Base-by-base conservation (phyloP, 2,113 vertebrate genomes). In the Rhizomys pruinosus region DNA sequence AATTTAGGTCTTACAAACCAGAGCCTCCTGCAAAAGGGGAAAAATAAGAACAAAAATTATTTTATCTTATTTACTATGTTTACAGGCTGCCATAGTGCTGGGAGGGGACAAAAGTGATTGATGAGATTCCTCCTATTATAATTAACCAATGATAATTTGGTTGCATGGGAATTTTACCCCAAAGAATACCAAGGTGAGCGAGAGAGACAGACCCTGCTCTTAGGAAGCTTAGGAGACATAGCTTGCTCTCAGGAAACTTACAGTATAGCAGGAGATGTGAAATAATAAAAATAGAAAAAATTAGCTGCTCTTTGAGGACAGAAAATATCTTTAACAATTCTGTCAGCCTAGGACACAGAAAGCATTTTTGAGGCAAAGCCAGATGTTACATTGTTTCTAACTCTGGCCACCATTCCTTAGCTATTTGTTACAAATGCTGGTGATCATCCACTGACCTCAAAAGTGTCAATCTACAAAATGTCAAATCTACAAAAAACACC, bases 131-230 rank as follows among this genome's bases (percentile, higher is more conserved):
- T 66, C 63, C 57, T n/a, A 64, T 44, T 72, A 76, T 39, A 42
- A 87, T 74, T 61, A 84, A 80, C 37, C 90, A 94, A 89, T 32
- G 44, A n/a, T 34, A 94, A 84, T 23, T 57, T 77, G 72, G 52
- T 52, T 32, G 27, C 20, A 44, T 16, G 2, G 42, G 29, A 64
- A 27, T 23, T 87, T 93, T 32, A 94, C 23, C 64, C 34, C 37
- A 84, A 52, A 84, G 44, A 76, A 93, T 5, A 91, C 29, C 71
- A 37, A 55, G 42, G 12, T 61, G 20, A 94, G 17, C 29, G 61
- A 94, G 32, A 71, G 9, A 63, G 55, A 34, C 25, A 77, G 64
- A 77, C 16, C 23, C 39, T 77, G 87, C 27, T 93, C 88, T 59
- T n/a, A n/a, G n/a, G n/a, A n/a, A n/a, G n/a, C n/a, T n/a, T n/a